phyloP scores from a whole-genome alignment of 2,888 invertebrate species.

The Drosophila algonquin region DNA sequence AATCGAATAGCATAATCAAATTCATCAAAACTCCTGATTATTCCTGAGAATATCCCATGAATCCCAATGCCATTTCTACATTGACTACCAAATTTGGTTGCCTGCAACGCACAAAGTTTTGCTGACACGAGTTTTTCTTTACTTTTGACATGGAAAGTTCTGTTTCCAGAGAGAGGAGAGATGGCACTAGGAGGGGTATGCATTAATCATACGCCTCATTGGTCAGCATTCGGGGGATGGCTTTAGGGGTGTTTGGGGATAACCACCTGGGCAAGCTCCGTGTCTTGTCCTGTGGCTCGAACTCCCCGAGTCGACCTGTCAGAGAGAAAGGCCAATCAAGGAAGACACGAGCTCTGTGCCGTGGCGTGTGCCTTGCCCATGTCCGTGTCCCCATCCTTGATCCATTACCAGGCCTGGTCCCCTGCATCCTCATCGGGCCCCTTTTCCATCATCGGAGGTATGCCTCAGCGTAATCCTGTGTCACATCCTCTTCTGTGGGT shows the following conservation, averaged over 20 bases:
- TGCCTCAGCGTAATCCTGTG: not conserved
- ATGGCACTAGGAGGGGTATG: not conserved
- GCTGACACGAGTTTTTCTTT: not conserved
- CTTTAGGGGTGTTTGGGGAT: not conserved
- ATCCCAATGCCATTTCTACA: not conserved
- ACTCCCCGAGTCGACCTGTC: conserved; percentile 38
- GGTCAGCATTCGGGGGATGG: conserved; percentile 36
- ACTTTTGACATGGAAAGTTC: not conserved
- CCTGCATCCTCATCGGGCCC: not conserved
- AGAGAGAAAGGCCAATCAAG: conserved; percentile 48
- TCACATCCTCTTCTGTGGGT: not conserved
- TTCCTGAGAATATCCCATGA: not conserved
- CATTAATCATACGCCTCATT: conserved; percentile 73
- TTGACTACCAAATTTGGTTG: not conserved
- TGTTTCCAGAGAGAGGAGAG: not conserved
- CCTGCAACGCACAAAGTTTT: not conserved
- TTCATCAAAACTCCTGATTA: not conserved
- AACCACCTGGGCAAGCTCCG: conserved; percentile 9
- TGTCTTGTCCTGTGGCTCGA: conserved; percentile 6
- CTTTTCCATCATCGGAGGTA: not conserved
- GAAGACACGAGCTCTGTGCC: conserved; percentile 13
- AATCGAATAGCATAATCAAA: not conserved
- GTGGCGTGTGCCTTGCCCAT: not conserved
- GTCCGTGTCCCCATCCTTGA: conserved; percentile 4
- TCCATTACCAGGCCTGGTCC: not conserved